These are phyloP conservation scores for Stictonetta naevosa DNA, from an alignment of 2,113 vertebrate genomes.

Conservation along the genomic window DNA sequence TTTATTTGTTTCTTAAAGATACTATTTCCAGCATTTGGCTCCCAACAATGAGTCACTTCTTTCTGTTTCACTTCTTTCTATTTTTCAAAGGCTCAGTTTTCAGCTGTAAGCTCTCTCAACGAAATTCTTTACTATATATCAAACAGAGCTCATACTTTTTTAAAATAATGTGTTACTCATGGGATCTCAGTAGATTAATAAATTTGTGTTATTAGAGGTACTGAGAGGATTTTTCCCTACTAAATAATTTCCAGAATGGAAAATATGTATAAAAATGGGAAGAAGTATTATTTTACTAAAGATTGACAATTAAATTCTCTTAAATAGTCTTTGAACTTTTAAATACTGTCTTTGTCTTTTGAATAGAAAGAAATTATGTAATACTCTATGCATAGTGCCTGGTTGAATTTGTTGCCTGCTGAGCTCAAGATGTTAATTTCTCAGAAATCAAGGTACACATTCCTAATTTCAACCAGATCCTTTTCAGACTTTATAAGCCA, in stretches of 20 bases:
- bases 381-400: neutral
- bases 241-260: neutral
- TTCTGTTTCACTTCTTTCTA: neutral
- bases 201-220: neutral
- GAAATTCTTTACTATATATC: neutral
- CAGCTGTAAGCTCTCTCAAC: neutral
- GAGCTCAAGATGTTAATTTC: neutral
- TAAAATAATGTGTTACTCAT: neutral
- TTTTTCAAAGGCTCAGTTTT: neutral
- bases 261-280: neutral
- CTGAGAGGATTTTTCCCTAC: neutral
- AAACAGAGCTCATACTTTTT: neutral
- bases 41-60: neutral
- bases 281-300: neutral
- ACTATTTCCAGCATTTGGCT: neutral
- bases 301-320: neutral
- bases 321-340: neutral
- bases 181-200: neutral
- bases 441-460: accelerated
- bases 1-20: neutral
- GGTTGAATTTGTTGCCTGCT: neutral
- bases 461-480: neutral
- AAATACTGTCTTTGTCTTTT: no score
- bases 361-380: neutral
- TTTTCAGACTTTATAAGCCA: neutral